Evolutionary conservation across 2,888 invertebrate genomes (phyloP).

Genomic region (Perithous albicinctus): DNA sequence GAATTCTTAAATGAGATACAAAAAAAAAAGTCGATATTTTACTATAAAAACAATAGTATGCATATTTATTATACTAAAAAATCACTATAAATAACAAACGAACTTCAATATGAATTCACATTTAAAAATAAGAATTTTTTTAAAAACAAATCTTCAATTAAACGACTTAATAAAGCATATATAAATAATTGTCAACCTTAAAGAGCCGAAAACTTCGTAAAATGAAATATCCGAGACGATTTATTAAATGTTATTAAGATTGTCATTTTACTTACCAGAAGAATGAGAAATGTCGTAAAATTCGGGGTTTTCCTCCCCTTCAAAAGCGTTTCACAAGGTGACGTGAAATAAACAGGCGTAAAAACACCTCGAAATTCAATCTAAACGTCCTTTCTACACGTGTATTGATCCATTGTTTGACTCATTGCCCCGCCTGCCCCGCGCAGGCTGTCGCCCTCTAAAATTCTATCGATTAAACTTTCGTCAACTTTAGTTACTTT

Average conservation of each 20-base stretch:
- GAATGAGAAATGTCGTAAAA: background rate
- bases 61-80: too few species aligned
- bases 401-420: slow-evolving; percentile 82
- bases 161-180: too few species aligned
- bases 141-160: too few species aligned
- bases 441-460: slow-evolving; percentile 14
- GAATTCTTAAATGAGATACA: too few species aligned
- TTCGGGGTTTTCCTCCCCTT: background rate
- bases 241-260: background rate
- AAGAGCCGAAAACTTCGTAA: background rate
- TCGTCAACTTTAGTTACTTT: slow-evolving; percentile 40
- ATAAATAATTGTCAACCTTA: too few species aligned
- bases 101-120: too few species aligned
- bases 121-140: background rate
- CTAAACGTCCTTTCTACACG: slow-evolving; percentile 52
- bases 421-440: slow-evolving; percentile 50
- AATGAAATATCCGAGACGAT: too few species aligned
- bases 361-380: slow-evolving; percentile 55
- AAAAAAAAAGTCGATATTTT: too few species aligned
- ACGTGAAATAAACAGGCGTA: slow-evolving; percentile 10
- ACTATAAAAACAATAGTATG: too few species aligned
- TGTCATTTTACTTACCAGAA: background rate
- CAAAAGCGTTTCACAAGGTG: slow-evolving; percentile 35
- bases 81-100: too few species aligned
- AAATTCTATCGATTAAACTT: slow-evolving; percentile 56